Evolutionary conservation across 2,888 invertebrate genomes (phyloP).

Genomic region (Habroteleia sp.): DNA sequence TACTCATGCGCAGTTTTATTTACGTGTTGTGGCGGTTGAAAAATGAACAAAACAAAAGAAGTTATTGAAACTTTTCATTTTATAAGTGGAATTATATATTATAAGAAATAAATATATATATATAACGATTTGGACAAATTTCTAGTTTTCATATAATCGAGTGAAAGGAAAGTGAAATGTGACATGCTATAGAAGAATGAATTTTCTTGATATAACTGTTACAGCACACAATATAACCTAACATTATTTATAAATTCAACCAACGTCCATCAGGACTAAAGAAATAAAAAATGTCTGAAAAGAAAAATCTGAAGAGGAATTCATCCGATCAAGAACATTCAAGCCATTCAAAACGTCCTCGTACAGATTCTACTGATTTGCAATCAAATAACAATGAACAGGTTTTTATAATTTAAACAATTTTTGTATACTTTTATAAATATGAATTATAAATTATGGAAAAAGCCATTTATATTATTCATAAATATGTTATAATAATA

Average conservation of each 20-base stretch:
- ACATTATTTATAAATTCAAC: not conserved
- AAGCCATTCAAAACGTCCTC: conserved; percentile 17
- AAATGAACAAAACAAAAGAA: not conserved
- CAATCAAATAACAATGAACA: not conserved
- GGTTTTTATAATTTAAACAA: conserved; percentile 8
- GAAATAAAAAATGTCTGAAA: conserved; percentile 6
- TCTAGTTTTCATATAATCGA: not conserved
- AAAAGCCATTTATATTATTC: no score
- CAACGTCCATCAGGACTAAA: conserved; percentile 6
- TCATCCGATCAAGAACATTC: not conserved
- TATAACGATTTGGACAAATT: not conserved
- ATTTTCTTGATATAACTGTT: no score
- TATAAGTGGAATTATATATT: not conserved
- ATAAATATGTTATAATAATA: not conserved
- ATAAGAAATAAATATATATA: not conserved
- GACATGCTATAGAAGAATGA: not conserved
- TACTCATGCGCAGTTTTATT: not conserved
- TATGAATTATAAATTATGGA: no score
- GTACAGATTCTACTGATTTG: not conserved
- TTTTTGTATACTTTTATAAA: not conserved
- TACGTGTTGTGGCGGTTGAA: not conserved
- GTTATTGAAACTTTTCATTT: not conserved
- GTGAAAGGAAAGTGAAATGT: not conserved
- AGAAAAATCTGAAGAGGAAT: conserved; percentile 9
- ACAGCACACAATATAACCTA: no score